phyloP scores from a whole-genome alignment of 2,113 vertebrate species.

The Fulica atra region DNA sequence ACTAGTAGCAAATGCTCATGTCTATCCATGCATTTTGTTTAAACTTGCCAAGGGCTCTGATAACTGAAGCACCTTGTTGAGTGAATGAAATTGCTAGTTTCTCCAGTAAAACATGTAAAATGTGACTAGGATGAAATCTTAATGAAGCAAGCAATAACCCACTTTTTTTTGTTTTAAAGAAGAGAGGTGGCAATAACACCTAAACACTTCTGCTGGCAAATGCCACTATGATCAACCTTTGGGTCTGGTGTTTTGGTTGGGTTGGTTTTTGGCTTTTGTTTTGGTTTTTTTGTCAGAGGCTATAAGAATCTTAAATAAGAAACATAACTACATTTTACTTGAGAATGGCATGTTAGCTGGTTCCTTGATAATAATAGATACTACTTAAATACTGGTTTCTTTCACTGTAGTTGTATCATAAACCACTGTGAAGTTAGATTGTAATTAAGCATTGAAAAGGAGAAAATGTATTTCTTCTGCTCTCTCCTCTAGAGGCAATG shows the following conservation, averaged over 20 bases:
- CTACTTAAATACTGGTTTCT: not conserved
- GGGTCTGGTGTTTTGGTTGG: too few species aligned
- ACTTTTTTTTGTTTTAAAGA: not conserved
- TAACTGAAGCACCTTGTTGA: not conserved
- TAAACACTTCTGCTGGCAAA: not conserved
- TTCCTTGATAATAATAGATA: not conserved
- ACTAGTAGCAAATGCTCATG: not conserved
- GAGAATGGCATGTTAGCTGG: not conserved
- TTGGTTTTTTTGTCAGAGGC: not conserved
- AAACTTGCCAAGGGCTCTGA: not conserved
- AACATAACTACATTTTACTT: not conserved
- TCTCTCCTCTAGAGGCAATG: not conserved
- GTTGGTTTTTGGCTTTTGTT: too few species aligned
- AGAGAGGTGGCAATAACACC: not conserved
- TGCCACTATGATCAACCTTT: not conserved
- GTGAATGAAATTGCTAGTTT: not conserved
- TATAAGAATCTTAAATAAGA: not conserved
- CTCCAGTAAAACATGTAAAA: not conserved
- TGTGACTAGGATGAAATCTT: not conserved
- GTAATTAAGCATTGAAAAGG: not conserved
- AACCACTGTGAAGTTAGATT: not conserved
- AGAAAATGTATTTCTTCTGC: rapidly evolving
- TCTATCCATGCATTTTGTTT: not conserved
- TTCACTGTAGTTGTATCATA: not conserved
- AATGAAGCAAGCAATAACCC: not conserved